These are phyloP conservation scores for Gavialis gangeticus DNA, from an alignment of 2,113 vertebrate species.

Conservation along the genomic window DNA sequence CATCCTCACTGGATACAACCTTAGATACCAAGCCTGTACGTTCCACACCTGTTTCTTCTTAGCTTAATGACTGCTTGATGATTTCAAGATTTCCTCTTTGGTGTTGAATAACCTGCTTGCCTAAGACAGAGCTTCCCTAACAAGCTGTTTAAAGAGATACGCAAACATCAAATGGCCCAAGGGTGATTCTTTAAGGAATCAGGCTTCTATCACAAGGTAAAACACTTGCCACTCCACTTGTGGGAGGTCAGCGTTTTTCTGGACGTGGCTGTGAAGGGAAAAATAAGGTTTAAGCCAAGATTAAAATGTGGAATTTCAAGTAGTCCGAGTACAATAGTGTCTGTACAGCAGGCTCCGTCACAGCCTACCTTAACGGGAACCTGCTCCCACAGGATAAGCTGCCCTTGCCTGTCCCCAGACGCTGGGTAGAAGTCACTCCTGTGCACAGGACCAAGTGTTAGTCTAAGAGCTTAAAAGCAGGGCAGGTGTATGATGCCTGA, in stretches of 20 bases:
- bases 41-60: not conserved
- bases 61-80: not conserved
- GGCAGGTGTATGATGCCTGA: not conserved
- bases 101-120: not conserved
- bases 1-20: constrained; percentile 89
- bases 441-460: not conserved
- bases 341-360: fast-evolving
- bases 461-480: not conserved
- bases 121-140: not conserved
- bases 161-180: not conserved
- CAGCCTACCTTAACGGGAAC: fast-evolving
- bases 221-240: fast-evolving
- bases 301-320: not conserved
- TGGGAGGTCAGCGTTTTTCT: not conserved
- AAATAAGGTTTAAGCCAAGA: not conserved
- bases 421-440: fast-evolving
- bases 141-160: not conserved
- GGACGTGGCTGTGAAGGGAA: fast-evolving
- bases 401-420: not conserved
- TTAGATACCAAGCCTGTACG: constrained; percentile 90
- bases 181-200: fast-evolving
- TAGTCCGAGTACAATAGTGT: fast-evolving
- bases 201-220: not conserved
- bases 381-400: not conserved
- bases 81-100: not conserved